Evolutionary conservation across 64 coral and sea anemone species (phyloP).

Genomic region (Orbicella faveolata): DNA sequence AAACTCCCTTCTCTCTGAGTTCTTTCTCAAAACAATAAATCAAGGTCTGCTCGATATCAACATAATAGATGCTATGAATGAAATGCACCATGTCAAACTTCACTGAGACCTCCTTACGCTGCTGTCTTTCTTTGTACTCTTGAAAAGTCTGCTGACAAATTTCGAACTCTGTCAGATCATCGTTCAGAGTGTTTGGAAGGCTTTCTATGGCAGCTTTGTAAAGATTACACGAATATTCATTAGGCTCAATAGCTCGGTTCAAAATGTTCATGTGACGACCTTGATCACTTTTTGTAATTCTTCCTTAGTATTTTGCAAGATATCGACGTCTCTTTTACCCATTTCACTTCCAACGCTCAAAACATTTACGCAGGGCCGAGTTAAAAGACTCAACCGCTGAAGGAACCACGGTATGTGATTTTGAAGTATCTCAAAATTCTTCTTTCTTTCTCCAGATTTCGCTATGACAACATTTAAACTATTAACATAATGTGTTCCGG

Average conservation of each 20-base stretch:
- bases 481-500: not conserved
- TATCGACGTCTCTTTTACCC: not conserved
- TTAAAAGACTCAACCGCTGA: not conserved
- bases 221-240: not conserved
- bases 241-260: conserved; percentile 22
- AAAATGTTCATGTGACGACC: not conserved
- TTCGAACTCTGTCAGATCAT: not conserved
- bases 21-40: conserved; percentile 8
- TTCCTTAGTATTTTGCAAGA: conserved; percentile 18
- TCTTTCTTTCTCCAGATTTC: not conserved
- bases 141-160: conserved; percentile 4
- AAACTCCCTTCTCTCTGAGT: not conserved
- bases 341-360: conserved; percentile 15
- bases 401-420: not conserved
- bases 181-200: not conserved
- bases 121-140: not conserved
- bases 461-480: not conserved
- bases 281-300: not conserved
- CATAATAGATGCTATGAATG: conserved; percentile 19
- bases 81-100: conserved; percentile 37
- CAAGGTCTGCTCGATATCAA: conserved; percentile 10
- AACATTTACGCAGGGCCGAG: not conserved
- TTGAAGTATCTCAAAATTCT: not conserved
- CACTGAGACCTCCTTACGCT: not conserved
- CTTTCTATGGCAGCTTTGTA: conserved; percentile 16